phyloP scores from a whole-genome alignment of 2,113 vertebrate species.

The Notechis scutatus region DNA sequence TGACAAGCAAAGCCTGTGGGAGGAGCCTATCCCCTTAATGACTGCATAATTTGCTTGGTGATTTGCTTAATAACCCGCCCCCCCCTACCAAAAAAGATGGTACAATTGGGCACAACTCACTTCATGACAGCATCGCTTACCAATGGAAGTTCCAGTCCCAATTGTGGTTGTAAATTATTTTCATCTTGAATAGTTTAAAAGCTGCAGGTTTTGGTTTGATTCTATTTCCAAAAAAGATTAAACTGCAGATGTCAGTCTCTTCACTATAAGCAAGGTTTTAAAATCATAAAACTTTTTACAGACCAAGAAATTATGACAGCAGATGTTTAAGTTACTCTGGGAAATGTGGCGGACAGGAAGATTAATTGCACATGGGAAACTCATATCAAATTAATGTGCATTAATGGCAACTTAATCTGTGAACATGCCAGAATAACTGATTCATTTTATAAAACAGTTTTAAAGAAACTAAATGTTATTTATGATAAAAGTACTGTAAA shows the following conservation, averaged over 20 bases:
- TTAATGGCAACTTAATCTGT: background rate
- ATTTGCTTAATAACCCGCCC: background rate
- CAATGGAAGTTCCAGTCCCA: background rate
- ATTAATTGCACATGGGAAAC: background rate
- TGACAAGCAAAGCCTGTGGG: background rate
- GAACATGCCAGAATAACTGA: background rate
- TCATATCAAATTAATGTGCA: background rate
- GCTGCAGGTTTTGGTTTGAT: background rate
- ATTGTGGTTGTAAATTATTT: background rate
- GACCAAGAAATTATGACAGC: background rate
- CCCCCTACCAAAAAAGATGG: background rate
- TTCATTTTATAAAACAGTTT: background rate
- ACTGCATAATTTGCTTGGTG: background rate
- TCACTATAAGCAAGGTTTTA: background rate
- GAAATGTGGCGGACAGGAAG: background rate
- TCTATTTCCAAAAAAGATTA: background rate
- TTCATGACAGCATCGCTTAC: background rate
- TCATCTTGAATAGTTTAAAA: background rate
- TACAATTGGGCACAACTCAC: background rate
- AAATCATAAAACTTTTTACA: background rate
- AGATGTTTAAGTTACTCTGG: background rate
- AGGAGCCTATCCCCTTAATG: background rate
- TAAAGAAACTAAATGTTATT: background rate
- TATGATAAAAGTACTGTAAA: background rate
- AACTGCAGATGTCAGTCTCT: background rate